A percentile compares a stretch with the other conserved stretches of the same genome.
These are phyloP conservation scores for Austrofundulus limnaeus DNA, from an alignment of 2,113 vertebrate species.

Conservation along the genomic window DNA sequence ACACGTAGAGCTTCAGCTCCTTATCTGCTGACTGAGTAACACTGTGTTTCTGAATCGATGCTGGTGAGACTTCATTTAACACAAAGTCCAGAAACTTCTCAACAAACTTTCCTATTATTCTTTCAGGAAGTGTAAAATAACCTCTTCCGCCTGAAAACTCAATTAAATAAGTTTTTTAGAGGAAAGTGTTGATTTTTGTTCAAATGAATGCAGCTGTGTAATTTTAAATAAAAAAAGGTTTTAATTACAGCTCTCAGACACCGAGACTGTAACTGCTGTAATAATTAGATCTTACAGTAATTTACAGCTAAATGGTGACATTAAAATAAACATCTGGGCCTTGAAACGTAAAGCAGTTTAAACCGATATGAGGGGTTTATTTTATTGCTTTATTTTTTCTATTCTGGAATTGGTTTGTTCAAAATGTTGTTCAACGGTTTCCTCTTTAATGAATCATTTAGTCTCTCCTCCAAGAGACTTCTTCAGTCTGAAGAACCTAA, in stretches of 20 bases:
- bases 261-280: neutral
- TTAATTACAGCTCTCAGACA: neutral
- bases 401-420: too few relatives aligned
- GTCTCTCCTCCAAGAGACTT: too few relatives aligned
- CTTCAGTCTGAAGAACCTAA: too few relatives aligned
- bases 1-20: constrained; percentile 5
- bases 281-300: neutral
- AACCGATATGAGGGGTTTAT: too few relatives aligned
- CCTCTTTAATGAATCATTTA: too few relatives aligned
- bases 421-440: too few relatives aligned
- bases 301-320: neutral
- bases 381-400: too few relatives aligned
- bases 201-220: neutral
- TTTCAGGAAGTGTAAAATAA: neutral
- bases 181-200: neutral
- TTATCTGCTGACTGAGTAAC: neutral
- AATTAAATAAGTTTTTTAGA: neutral
- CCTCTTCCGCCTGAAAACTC: neutral
- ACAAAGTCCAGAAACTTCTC: neutral
- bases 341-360: too few relatives aligned
- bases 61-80: neutral
- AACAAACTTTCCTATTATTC: accelerated
- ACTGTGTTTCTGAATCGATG: neutral
- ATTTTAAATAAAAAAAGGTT: neutral
- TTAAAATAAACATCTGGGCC: neutral